phyloP scores from a whole-genome alignment of 2,797 vertebrate genomes.

The Natrix natrix region DNA sequence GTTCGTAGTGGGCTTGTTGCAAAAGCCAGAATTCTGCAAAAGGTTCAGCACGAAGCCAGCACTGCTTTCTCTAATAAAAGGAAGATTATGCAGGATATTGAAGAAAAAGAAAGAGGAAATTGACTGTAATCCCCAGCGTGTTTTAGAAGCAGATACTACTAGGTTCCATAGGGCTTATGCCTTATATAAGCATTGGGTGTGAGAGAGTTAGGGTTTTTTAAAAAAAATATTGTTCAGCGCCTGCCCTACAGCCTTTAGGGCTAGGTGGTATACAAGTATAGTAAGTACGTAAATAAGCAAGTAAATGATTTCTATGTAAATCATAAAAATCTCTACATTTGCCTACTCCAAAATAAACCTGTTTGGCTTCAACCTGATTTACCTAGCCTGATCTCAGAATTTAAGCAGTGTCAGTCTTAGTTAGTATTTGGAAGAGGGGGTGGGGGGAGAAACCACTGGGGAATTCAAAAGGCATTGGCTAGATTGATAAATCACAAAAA shows the following conservation, averaged over 20 bases:
- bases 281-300: neutral
- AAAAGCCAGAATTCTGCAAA: neutral
- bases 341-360: neutral
- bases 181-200: neutral
- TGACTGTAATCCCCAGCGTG: neutral
- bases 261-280: neutral
- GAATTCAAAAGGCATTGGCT: neutral
- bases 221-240: neutral
- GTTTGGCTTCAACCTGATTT: neutral
- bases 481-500: neutral
- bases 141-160: neutral
- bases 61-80: slow-evolving; percentile 9
- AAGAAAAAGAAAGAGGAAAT: neutral
- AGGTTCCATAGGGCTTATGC: neutral
- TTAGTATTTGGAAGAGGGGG: neutral
- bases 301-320: neutral
- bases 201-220: neutral
- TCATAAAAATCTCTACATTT: neutral
- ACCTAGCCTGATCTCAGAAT: neutral
- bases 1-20: neutral
- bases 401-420: neutral
- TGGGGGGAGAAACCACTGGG: neutral
- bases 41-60: neutral
- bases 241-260: neutral
- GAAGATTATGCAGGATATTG: neutral